A percentile compares a stretch with the other conserved stretches of the same genome.
Conservation (phyloP, 2,888 invertebrate genomes). For the Toxonevra muliebris region DNA sequence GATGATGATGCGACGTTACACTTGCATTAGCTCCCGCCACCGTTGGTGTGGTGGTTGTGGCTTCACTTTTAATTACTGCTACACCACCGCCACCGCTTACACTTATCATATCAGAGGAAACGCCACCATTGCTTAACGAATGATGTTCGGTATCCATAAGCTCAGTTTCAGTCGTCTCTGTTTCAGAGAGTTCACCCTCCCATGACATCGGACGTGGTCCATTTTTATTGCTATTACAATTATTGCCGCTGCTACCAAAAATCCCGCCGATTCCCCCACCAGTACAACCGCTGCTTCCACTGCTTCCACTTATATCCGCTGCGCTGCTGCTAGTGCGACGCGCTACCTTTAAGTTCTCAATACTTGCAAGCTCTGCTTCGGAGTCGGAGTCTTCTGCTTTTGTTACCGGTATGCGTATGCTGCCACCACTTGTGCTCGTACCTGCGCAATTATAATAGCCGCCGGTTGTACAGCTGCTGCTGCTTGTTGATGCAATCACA, state of each 20-base stretch:
- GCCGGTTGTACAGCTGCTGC: conserved; percentile 40
- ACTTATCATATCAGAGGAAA: background rate
- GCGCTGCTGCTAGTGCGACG: conserved; percentile 65
- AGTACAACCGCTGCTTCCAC: conserved; percentile 27
- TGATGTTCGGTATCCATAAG: conserved; percentile 65
- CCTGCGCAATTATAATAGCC: conserved; percentile 50
- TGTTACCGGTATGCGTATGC: conserved; percentile 53
- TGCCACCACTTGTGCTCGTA: conserved; percentile 40
- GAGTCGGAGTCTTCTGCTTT: conserved; percentile 62
- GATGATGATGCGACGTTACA: conserved; percentile 20
- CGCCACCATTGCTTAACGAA: conserved; percentile 45
- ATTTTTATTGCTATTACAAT: conserved; percentile 49
- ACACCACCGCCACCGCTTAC: conserved; percentile 28
- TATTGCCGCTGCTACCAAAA: conserved; percentile 10
- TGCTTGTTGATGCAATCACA: conserved; percentile 47
- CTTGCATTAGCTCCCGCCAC: conserved; percentile 11
- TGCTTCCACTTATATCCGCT: too few species aligned
- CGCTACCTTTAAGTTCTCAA: conserved; percentile 67
- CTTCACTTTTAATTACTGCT: conserved; percentile 55
- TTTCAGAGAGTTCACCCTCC: conserved; percentile 92
- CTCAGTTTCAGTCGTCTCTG: conserved; percentile 69
- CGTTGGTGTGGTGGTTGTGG: conserved; percentile 42
- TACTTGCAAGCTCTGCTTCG: conserved; percentile 63
- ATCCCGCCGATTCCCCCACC: conserved; percentile 13
- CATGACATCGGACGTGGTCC: conserved; percentile 89